Evolutionary conservation across 2,888 invertebrate genomes (phyloP).

Genomic region (Lutraria lutraria): DNA sequence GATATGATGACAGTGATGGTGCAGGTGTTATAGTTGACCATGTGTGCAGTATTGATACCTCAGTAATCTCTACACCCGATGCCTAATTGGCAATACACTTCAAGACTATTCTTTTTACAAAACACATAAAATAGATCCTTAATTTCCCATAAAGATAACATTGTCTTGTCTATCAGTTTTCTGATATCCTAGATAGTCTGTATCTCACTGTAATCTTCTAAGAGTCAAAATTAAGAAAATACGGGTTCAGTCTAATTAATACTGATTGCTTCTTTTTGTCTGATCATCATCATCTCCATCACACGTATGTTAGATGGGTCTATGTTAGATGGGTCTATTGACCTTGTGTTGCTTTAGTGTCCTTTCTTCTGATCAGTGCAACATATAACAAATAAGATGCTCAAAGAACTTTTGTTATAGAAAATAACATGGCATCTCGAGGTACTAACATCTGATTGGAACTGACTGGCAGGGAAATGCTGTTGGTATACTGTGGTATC

Average conservation of each 20-base stretch:
- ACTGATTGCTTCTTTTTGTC: slow-evolving; percentile 45
- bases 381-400: not conserved
- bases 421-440: not conserved
- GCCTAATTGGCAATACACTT: slow-evolving; percentile 52
- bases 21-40: not conserved
- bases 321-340: slow-evolving; percentile 29
- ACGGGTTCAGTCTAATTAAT: slow-evolving; percentile 48
- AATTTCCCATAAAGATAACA: slow-evolving; percentile 66
- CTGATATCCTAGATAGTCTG: slow-evolving; percentile 42
- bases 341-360: slow-evolving; percentile 16
- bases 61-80: not conserved
- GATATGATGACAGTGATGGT: not conserved
- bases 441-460: not conserved
- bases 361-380: not conserved
- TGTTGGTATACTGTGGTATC: not conserved
- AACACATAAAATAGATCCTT: slow-evolving; percentile 60
- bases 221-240: slow-evolving; percentile 47
- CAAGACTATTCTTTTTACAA: slow-evolving; percentile 46
- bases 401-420: not conserved
- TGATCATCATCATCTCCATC: slow-evolving; percentile 42
- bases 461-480: not conserved
- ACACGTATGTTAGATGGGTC: slow-evolving; percentile 17
- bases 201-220: slow-evolving; percentile 43
- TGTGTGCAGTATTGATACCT: slow-evolving; percentile 3
- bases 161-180: slow-evolving; percentile 50